Percentiles rank a stretch among this genome's conserved stretches.
Evolutionary conservation across 2,888 invertebrate species (phyloP).

Genomic region (Polydrusus tereticollis): DNA sequence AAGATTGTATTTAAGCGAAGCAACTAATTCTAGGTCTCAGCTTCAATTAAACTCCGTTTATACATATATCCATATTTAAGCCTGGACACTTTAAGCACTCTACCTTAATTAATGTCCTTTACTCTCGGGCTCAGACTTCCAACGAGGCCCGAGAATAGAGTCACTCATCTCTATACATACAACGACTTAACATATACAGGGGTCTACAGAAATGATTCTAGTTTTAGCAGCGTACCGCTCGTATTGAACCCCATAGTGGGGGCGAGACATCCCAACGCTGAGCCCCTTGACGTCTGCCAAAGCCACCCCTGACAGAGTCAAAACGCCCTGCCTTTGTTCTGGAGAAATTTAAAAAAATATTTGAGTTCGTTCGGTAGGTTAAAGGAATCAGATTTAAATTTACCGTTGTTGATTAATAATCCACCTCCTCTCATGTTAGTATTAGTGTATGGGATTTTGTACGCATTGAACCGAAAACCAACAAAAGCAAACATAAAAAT

Average conservation of each 20-base stretch:
- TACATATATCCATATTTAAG: too few relatives aligned
- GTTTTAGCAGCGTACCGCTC: conserved; percentile 32
- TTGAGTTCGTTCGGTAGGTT: too few relatives aligned
- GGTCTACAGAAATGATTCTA: conserved; percentile 24
- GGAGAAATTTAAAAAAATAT: conserved; percentile 58
- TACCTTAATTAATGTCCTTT: too few relatives aligned
- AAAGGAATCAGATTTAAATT: too few relatives aligned
- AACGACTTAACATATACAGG: conserved; percentile 12
- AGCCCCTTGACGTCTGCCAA: conserved; percentile 61
- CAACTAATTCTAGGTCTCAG: too few relatives aligned
- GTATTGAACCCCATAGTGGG: neutral
- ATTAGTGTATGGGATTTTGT: too few relatives aligned
- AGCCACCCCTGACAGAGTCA: conserved; percentile 67
- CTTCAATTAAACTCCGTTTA: too few relatives aligned
- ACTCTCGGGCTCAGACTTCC: neutral
- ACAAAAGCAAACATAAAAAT: conserved; percentile 63
- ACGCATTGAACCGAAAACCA: conserved; percentile 50
- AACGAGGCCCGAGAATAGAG: too few relatives aligned
- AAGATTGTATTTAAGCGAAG: too few relatives aligned
- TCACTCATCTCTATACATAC: too few relatives aligned
- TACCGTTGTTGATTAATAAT: neutral
- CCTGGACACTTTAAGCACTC: too few relatives aligned
- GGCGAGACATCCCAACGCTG: conserved; percentile 30
- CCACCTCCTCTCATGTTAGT: neutral
- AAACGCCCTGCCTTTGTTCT: conserved; percentile 65